phyloP scores from a whole-genome alignment of 2,113 vertebrate genomes.

The Sturnus vulgaris region DNA sequence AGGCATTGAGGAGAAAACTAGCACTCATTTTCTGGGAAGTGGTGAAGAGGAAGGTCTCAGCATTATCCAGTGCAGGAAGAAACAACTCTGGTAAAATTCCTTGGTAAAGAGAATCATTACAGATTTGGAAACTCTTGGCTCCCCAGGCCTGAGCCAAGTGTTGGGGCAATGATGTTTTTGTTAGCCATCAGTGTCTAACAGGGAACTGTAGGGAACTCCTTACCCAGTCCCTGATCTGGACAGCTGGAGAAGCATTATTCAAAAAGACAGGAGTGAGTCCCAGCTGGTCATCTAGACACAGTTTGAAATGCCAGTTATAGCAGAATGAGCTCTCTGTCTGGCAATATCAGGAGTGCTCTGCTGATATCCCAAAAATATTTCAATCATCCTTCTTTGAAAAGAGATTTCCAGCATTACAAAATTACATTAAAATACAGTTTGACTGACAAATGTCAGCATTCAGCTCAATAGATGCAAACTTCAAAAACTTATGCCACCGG shows the following conservation, averaged over 20 bases:
- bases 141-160: background rate
- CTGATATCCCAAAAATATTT: background rate
- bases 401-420: background rate
- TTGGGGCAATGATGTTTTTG: background rate
- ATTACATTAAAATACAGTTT: background rate
- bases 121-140: background rate
- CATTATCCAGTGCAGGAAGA: background rate
- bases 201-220: background rate
- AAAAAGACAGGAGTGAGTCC: background rate
- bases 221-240: background rate
- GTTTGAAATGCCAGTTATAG: background rate
- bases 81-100: background rate
- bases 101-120: background rate
- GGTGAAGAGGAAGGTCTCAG: background rate
- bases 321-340: background rate
- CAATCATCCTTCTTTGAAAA: background rate
- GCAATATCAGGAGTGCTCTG: background rate
- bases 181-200: accelerated
- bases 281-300: background rate
- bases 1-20: background rate
- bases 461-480: background rate
- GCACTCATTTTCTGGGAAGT: background rate
- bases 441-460: background rate
- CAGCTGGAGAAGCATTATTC: background rate
- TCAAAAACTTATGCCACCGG: background rate